Evolutionary conservation across 2,113 vertebrate species (phyloP).

Genomic region (Grallaria varia): DNA sequence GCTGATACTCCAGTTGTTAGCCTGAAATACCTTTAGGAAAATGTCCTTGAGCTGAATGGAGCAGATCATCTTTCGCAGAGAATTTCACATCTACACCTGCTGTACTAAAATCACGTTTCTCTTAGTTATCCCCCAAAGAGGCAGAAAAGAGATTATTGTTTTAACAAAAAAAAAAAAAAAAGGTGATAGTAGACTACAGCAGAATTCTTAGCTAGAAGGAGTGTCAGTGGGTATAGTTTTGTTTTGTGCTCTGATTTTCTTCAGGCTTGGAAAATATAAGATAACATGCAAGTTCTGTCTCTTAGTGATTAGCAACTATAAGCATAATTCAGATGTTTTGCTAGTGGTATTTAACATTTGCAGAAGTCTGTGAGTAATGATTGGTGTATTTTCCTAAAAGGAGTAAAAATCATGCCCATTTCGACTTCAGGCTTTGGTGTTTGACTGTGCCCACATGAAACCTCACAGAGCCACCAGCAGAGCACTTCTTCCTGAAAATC

Average conservation of each 20-base stretch:
- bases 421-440: not conserved
- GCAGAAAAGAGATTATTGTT: not conserved
- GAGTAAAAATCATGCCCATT: not conserved
- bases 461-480: too few relatives aligned
- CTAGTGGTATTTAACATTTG: not conserved
- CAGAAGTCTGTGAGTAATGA: not conserved
- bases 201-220: not conserved
- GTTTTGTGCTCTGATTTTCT: not conserved
- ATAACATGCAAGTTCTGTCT: not conserved
- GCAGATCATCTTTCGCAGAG: not conserved
- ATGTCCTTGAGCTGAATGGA: not conserved
- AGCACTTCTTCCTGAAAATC: not conserved
- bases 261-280: not conserved
- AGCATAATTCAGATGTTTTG: not conserved
- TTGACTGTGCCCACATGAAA: not conserved
- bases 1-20: not conserved
- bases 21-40: not conserved
- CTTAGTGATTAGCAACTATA: not conserved
- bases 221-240: not conserved
- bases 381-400: not conserved
- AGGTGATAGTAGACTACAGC: not conserved
- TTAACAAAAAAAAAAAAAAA: not conserved
- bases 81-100: not conserved
- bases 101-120: not conserved
- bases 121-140: not conserved